Percentiles rank a stretch among this genome's conserved stretches.
phyloP scores from a whole-genome alignment of 1,140 invertebrate genomes.

The Marisa cornuarietis region DNA sequence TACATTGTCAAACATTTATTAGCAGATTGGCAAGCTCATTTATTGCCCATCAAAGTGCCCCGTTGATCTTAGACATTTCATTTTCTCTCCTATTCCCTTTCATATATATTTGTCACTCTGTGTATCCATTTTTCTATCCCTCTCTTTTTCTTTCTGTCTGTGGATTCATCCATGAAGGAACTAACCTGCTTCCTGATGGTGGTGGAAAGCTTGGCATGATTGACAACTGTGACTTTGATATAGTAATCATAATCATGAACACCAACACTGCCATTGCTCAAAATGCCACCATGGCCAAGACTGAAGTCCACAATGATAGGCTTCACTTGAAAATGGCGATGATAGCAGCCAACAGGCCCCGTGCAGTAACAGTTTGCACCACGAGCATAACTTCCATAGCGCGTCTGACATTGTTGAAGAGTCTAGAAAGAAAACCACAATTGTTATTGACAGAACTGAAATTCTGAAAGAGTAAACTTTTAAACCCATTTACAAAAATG shows the following conservation, averaged over 20 bases:
- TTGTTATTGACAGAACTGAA: no score
- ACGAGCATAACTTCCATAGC: conserved; percentile 25
- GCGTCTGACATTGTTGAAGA: conserved; percentile 27
- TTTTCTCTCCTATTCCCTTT: neutral
- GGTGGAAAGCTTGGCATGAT: conserved; percentile 38
- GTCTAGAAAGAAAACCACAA: conserved; percentile 18
- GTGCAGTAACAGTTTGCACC: conserved; percentile 43
- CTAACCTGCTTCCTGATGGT: conserved; percentile 34
- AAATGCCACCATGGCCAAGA: conserved; percentile 30
- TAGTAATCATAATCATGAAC: conserved; percentile 45
- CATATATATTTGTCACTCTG: neutral
- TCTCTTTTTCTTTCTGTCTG: neutral
- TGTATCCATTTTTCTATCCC: neutral
- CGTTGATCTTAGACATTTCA: neutral
- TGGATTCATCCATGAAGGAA: neutral
- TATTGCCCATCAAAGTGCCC: no score
- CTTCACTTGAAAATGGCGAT: conserved; percentile 38
- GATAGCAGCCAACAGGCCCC: conserved; percentile 32
- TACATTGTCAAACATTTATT: neutral
- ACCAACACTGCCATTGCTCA: conserved; percentile 29
- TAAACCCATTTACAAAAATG: neutral
- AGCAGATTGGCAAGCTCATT: no score
- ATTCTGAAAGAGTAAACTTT: neutral
- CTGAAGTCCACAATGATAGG: conserved; percentile 21
- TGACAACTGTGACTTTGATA: conserved; percentile 37